A percentile compares a stretch with the other conserved stretches of the same genome.
phyloP scores from a whole-genome alignment of 2,797 vertebrate genomes.

The Paguma larvata region DNA sequence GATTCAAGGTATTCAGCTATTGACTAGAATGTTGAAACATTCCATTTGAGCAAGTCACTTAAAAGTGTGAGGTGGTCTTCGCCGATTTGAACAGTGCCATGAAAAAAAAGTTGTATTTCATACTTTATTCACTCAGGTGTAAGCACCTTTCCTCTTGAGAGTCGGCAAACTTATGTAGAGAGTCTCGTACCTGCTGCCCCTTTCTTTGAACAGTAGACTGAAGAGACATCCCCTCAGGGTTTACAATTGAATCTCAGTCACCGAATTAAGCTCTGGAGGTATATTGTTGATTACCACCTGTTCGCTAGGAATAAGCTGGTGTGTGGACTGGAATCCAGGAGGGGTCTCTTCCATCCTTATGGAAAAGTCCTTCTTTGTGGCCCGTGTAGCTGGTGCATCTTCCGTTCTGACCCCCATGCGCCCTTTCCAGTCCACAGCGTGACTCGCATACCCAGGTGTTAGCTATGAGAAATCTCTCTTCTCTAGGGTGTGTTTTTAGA shows the following conservation, averaged over 20 bases:
- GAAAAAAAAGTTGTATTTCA: constrained; percentile 34
- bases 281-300: not conserved
- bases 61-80: constrained; percentile 24
- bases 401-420: not conserved
- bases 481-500: not conserved
- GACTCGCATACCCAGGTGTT: not conserved
- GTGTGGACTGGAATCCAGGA: not conserved
- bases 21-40: not conserved
- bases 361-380: not conserved
- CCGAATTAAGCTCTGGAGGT: not conserved
- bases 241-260: not conserved
- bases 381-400: not conserved
- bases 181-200: not conserved
- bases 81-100: constrained; percentile 33
- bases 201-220: constrained; percentile 11
- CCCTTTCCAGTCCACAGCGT: not conserved
- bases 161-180: not conserved
- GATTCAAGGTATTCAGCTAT: not conserved
- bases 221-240: not conserved
- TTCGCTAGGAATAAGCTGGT: not conserved
- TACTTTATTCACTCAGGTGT: not conserved
- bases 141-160: not conserved
- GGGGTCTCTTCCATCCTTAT: not conserved
- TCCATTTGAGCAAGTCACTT: not conserved
- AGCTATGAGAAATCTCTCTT: constrained; percentile 28